phyloP scores from a whole-genome alignment of 2,888 invertebrate species.

The Hofmannophila pseudospretella region DNA sequence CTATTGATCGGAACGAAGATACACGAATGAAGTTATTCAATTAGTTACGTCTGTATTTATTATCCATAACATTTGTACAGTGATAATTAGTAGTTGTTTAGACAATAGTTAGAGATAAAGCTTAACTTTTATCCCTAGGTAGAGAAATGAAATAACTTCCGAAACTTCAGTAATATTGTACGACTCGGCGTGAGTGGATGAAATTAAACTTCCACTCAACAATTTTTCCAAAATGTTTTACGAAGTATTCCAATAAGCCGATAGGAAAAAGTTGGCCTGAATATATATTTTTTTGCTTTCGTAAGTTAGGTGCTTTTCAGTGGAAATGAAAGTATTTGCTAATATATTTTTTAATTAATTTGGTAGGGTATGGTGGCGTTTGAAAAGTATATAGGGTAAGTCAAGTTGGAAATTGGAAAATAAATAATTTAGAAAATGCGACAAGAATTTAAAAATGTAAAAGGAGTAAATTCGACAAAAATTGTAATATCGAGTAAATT shows the following conservation, averaged over 20 bases:
- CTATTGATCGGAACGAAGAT: not conserved
- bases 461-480: too few species aligned
- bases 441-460: too few species aligned
- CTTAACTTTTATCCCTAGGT: slow-evolving; percentile 40
- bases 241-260: slow-evolving; percentile 49
- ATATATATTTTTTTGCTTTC: slow-evolving; percentile 12
- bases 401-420: too few species aligned
- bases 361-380: too few species aligned
- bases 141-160: slow-evolving; percentile 55
- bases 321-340: not conserved
- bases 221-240: slow-evolving; percentile 42
- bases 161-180: slow-evolving; percentile 45
- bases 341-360: too few species aligned
- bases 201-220: slow-evolving; percentile 45
- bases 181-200: slow-evolving; percentile 31
- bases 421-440: too few species aligned
- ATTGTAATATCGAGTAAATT: too few species aligned
- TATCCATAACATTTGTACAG: not conserved
- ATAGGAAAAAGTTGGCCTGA: slow-evolving; percentile 21
- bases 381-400: too few species aligned
- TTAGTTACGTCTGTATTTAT: not conserved
- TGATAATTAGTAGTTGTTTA: slow-evolving; percentile 23
- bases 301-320: slow-evolving; percentile 3
- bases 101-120: slow-evolving; percentile 28
- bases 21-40: not conserved